phyloP scores from a whole-genome alignment of 2,888 invertebrate species.

The Dyspetes luteomarginatus region DNA sequence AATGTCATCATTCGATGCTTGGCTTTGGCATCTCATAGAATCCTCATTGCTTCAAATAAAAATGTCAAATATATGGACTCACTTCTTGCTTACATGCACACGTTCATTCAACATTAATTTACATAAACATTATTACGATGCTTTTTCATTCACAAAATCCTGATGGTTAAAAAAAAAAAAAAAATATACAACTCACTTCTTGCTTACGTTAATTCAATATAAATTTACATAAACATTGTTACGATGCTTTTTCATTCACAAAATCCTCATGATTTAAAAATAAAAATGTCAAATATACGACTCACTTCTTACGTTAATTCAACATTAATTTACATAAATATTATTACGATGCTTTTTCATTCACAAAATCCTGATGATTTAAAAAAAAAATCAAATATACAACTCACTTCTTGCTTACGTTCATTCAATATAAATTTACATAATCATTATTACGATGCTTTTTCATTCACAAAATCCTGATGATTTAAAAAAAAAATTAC shows the following conservation, averaged over 20 bases:
- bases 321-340: no score
- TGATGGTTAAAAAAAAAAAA: no score
- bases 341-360: no score
- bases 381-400: no score
- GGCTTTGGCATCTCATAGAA: slow-evolving; percentile 45
- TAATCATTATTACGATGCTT: neutral
- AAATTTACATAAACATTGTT: no score
- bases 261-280: slow-evolving; percentile 28
- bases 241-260: no score
- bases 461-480: no score
- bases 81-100: neutral
- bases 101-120: neutral
- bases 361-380: no score
- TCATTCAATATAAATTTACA: neutral
- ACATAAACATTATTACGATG: neutral
- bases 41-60: slow-evolving; percentile 27
- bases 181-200: no score
- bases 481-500: no score
- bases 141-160: neutral
- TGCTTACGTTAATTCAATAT: no score
- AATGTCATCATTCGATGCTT: slow-evolving; percentile 6
- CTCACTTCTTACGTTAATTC: no score
- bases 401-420: neutral
- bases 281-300: neutral
- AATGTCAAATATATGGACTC: neutral